These are phyloP conservation scores for Arnoldichthys spilopterus DNA, from an alignment of 2,797 vertebrate species.

Conservation along the genomic window DNA sequence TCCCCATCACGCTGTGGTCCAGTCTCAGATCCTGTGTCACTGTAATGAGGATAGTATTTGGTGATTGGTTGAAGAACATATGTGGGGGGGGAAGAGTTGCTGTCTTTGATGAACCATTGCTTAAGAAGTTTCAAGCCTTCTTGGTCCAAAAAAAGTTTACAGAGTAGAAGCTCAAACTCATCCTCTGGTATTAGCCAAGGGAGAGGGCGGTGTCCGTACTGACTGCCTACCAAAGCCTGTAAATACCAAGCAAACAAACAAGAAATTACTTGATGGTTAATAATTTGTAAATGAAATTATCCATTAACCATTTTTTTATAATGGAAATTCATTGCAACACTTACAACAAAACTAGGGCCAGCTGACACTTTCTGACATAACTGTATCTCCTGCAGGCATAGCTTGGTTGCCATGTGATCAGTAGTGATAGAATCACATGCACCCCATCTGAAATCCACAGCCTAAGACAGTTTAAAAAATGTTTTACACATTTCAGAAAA, in stretches of 20 bases:
- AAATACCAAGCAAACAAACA: constrained; percentile 16
- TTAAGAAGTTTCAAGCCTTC: constrained; percentile 70
- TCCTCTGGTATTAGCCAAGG: constrained; percentile 74
- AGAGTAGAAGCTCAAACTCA: constrained; percentile 77
- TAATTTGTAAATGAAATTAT: neutral
- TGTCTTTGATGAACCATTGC: constrained; percentile 77
- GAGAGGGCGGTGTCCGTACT: constrained; percentile 75
- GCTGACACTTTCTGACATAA: constrained; percentile 74
- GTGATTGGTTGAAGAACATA: constrained; percentile 82
- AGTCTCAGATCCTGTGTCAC: constrained; percentile 65
- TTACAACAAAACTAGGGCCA: constrained; percentile 81
- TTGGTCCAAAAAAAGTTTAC: constrained; percentile 70
- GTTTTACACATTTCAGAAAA: too few species aligned
- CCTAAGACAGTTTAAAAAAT: constrained; percentile 58
- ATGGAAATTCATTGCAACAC: constrained; percentile 51
- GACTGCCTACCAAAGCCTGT: constrained; percentile 67
- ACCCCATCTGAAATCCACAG: constrained; percentile 81
- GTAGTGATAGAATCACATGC: constrained; percentile 60
- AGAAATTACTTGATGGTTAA: neutral
- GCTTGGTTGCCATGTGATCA: constrained; percentile 72
- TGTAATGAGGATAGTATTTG: constrained; percentile 70
- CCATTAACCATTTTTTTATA: neutral
- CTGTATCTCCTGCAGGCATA: constrained; percentile 80
- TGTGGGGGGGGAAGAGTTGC: constrained; percentile 76
- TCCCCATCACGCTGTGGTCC: constrained; percentile 53